These are phyloP conservation scores for Nasonia oneida DNA, from an alignment of 2,888 invertebrate genomes.

Conservation along the genomic window DNA sequence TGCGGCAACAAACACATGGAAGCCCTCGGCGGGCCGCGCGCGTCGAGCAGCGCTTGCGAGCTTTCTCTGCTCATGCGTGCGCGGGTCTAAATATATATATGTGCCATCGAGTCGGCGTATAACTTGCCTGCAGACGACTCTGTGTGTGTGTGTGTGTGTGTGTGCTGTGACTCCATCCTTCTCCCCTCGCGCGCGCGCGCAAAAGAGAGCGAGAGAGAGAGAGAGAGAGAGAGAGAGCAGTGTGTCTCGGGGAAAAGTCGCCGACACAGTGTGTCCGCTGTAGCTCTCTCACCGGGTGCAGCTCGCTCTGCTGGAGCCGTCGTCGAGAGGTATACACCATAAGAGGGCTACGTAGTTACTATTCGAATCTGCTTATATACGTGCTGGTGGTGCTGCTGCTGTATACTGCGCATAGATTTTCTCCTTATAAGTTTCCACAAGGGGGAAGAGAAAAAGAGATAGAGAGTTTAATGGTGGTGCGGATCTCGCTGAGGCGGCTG, in stretches of 20 bases:
- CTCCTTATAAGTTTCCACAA: too few relatives aligned
- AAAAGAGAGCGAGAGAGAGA: too few relatives aligned
- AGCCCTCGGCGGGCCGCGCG: not conserved
- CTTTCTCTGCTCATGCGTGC: not conserved
- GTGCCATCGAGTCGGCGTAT: slow-evolving; percentile 1
- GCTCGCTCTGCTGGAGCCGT: slow-evolving; percentile 1
- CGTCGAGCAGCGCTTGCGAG: not conserved
- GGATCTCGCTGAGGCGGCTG: not conserved
- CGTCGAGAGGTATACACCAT: not conserved
- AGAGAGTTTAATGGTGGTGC: not conserved
- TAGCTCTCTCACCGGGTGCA: slow-evolving; percentile 11
- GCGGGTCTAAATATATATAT: slow-evolving; percentile 7
- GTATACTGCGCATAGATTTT: too few relatives aligned
- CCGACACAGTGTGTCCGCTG: slow-evolving; percentile 16
- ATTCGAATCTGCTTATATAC: too few relatives aligned
- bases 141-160: not conserved
- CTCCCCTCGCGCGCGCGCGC: not conserved
- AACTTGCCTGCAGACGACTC: not conserved
- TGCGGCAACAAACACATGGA: not conserved
- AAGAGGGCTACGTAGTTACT: too few relatives aligned
- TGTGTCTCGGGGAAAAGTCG: slow-evolving; percentile 8
- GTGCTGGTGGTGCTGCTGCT: too few relatives aligned
- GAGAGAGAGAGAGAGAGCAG: not conserved
- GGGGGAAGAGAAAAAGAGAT: slow-evolving; percentile 1
- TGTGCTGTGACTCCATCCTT: not conserved